A percentile compares a stretch with the other conserved stretches of the same genome.
Evolutionary conservation across 2,888 invertebrate genomes (phyloP).

Genomic region (Drosophila peninsularis): DNA sequence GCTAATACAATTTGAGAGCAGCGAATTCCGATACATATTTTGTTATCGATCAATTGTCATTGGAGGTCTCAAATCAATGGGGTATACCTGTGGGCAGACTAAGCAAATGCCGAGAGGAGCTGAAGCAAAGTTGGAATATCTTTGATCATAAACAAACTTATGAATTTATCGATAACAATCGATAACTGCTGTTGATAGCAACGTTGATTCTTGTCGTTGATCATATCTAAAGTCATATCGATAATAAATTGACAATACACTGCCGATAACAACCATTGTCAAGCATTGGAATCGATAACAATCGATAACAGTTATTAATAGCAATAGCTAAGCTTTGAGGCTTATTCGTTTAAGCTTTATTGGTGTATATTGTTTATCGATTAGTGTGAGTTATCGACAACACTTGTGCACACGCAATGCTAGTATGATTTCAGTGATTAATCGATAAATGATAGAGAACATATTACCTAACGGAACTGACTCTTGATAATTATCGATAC

Average conservation of each 20-base stretch:
- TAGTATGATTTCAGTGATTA: no score
- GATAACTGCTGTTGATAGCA: not conserved
- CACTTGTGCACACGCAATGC: no score
- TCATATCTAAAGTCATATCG: not conserved
- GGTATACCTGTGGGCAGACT: no score
- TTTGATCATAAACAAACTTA: no score
- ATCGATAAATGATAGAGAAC: not conserved
- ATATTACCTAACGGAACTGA: not conserved
- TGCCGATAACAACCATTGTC: not conserved
- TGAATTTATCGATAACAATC: not conserved
- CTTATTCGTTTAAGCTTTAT: not conserved
- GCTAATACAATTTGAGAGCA: no score
- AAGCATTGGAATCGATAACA: not conserved
- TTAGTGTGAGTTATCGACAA: not conserved
- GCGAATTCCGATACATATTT: not conserved
- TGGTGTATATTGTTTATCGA: not conserved
- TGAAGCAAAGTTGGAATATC: no score
- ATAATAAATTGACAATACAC: no score
- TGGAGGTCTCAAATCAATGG: not conserved
- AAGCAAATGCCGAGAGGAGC: not conserved
- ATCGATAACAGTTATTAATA: not conserved
- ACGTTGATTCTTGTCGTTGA: not conserved
- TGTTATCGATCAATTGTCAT: not conserved
- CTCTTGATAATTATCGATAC: not conserved
- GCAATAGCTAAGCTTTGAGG: not conserved